These are phyloP conservation scores for Siniperca knerii DNA, from an alignment of 2,113 vertebrate genomes.

Conservation along the genomic window DNA sequence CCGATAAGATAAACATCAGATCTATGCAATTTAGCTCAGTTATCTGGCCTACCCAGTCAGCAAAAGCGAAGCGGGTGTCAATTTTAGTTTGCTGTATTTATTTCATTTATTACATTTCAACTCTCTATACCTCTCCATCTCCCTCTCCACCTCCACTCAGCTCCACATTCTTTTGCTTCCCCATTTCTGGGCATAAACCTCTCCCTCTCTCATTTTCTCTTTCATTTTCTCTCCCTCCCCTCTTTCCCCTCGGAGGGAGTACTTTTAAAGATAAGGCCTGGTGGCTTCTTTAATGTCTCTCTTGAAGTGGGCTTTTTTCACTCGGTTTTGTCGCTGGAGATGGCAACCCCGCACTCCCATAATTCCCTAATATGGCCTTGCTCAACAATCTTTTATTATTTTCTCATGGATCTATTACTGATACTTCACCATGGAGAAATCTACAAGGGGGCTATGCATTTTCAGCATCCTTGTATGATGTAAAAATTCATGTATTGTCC, in stretches of 20 bases:
- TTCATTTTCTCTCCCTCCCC: slow-evolving; percentile 64
- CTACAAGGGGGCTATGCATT: not conserved
- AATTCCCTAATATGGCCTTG: slow-evolving; percentile 54
- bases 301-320: slow-evolving; percentile 69
- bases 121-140: slow-evolving; percentile 59
- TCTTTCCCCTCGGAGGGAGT: slow-evolving; percentile 63
- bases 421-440: slow-evolving; percentile 7
- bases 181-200: slow-evolving; percentile 50
- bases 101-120: slow-evolving; percentile 76
- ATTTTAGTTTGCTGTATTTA: slow-evolving; percentile 79
- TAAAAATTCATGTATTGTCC: not conserved
- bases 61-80: slow-evolving; percentile 84
- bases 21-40: slow-evolving; percentile 86
- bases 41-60: slow-evolving; percentile 86
- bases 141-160: slow-evolving; percentile 38
- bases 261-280: slow-evolving; percentile 82
- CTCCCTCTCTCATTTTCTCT: slow-evolving; percentile 58
- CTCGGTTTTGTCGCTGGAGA: slow-evolving; percentile 42
- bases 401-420: slow-evolving; percentile 43
- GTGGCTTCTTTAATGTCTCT: slow-evolving; percentile 80
- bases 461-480: not conserved
- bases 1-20: slow-evolving; percentile 87
- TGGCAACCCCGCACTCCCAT: slow-evolving; percentile 55
- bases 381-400: slow-evolving; percentile 52
- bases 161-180: slow-evolving; percentile 46